These are phyloP conservation scores for Gila robusta DNA, from an alignment of 2,797 vertebrate genomes.

Conservation along the genomic window DNA sequence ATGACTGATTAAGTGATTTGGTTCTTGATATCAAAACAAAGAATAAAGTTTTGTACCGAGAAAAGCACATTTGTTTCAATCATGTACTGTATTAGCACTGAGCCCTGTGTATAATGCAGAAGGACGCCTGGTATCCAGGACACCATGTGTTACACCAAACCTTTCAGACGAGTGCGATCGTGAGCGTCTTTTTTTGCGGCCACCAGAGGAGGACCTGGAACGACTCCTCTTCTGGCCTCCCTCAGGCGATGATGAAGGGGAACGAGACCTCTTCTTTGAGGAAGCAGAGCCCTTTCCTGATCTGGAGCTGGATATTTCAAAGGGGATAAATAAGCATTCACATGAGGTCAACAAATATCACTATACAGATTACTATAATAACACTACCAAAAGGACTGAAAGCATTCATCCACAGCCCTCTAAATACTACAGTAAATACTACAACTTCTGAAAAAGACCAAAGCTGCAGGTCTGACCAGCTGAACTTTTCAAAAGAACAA, in stretches of 20 bases:
- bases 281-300: constrained; percentile 96
- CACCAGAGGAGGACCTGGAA: constrained; percentile 97
- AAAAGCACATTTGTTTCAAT: constrained; percentile 23
- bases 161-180: constrained; percentile 99
- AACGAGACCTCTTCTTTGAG: constrained; percentile 92
- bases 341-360: constrained; percentile 69
- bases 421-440: background rate
- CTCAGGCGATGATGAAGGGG: constrained; percentile 92
- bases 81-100: constrained; percentile 24
- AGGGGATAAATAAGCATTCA: constrained; percentile 78
- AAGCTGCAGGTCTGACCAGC: background rate
- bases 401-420: background rate
- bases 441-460: background rate
- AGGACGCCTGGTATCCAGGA: constrained; percentile 64
- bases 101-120: constrained; percentile 58
- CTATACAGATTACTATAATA: constrained; percentile 8
- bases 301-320: constrained; percentile 99
- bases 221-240: constrained; percentile 94
- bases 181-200: constrained; percentile 96
- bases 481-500: constrained; percentile 20
- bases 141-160: constrained; percentile 90
- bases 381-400: constrained; percentile 28
- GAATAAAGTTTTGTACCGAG: background rate
- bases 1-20: constrained; percentile 38
- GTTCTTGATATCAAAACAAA: constrained; percentile 9